Evolutionary conservation across 1,140 invertebrate species (phyloP).

Genomic region (Hyles vespertilio): DNA sequence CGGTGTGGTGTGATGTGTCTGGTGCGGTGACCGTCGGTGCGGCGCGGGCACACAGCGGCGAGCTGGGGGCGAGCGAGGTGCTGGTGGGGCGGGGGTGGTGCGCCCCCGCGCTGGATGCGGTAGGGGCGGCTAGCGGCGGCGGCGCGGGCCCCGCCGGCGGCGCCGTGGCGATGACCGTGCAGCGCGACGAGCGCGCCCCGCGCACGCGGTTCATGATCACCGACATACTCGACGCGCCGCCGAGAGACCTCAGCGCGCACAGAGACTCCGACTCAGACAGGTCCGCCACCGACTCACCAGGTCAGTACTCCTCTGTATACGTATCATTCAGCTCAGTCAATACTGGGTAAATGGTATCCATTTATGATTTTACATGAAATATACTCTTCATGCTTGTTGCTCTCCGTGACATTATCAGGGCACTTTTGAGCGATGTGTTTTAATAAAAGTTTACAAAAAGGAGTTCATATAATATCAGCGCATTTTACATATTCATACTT

Average conservation of each 20-base stretch:
- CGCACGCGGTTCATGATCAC: constrained; percentile 88
- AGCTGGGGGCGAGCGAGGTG: constrained; percentile 51
- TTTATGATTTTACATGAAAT: no score
- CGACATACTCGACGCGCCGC: constrained; percentile 82
- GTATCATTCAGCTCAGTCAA: background rate
- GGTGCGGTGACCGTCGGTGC: constrained; percentile 36
- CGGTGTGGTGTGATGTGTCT: constrained; percentile 37
- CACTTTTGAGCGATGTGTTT: no score
- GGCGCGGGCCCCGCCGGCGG: constrained; percentile 47
- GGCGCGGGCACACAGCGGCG: constrained; percentile 20
- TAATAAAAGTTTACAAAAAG: no score
- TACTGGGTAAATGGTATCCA: no score
- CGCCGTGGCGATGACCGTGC: constrained; percentile 68
- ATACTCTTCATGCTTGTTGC: no score
- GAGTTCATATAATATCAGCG: no score
- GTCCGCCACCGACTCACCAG: constrained; percentile 64
- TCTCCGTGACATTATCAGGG: no score
- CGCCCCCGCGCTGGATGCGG: constrained; percentile 58
- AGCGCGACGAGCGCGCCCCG: constrained; percentile 77
- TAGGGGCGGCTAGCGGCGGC: constrained; percentile 47
- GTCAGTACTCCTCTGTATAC: constrained; percentile 19
- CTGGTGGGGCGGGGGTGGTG: constrained; percentile 40
- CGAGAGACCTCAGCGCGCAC: constrained; percentile 65
- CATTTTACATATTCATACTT: no score
- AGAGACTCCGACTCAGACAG: constrained; percentile 63